Conservation (phyloP, 1,140 invertebrate genomes). For the Copidosoma floridanum region DNA sequence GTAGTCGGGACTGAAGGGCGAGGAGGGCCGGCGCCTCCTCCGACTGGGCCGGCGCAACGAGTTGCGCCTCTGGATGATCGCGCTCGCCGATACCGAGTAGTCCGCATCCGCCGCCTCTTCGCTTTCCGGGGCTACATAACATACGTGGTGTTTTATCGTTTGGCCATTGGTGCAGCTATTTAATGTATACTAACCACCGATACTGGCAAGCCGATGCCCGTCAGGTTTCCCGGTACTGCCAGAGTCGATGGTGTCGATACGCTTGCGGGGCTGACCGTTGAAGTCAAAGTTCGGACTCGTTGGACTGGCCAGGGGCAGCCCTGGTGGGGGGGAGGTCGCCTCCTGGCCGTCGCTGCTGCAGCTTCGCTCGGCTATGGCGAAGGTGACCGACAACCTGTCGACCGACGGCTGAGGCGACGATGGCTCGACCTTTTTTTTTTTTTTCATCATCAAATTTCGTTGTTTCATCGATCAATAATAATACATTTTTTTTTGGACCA, state of each 20-base stretch:
- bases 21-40: slow-evolving; percentile 65
- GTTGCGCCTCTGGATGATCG: slow-evolving; percentile 73
- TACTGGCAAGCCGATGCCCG: no score
- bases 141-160: background rate
- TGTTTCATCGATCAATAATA: background rate
- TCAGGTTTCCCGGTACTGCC: no score
- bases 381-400: slow-evolving; percentile 69
- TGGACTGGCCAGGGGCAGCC: background rate
- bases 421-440: slow-evolving; percentile 59
- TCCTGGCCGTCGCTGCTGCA: slow-evolving; percentile 48
- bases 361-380: slow-evolving; percentile 57
- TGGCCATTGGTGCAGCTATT: background rate
- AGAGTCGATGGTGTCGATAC: slow-evolving; percentile 1
- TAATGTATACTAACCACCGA: no score
- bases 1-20: slow-evolving; percentile 65
- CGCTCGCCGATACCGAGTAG: slow-evolving; percentile 78
- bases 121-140: slow-evolving; percentile 20
- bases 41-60: slow-evolving; percentile 65
- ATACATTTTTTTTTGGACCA: no score
- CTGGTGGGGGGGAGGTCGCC: background rate
- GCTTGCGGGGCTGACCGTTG: slow-evolving; percentile 26
- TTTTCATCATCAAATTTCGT: no score
- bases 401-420: slow-evolving; percentile 65
- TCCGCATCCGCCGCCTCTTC: slow-evolving; percentile 68
- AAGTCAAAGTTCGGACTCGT: slow-evolving; percentile 39